These are phyloP conservation scores for Numida meleagris DNA, from an alignment of 2,113 vertebrate species.

Conservation along the genomic window DNA sequence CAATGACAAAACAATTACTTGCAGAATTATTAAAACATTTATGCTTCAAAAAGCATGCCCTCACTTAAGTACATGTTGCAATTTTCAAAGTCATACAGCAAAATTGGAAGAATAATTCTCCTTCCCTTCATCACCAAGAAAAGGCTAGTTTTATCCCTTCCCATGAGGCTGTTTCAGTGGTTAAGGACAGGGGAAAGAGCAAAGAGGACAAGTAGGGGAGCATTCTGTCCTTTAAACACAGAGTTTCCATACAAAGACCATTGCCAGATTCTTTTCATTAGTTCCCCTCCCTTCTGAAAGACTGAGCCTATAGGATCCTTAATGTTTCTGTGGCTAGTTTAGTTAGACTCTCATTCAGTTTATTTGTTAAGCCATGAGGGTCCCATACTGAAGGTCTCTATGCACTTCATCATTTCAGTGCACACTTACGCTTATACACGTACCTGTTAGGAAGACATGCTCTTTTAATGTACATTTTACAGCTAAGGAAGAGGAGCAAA, in stretches of 20 bases:
- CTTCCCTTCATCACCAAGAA: background rate
- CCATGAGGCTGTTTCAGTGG: background rate
- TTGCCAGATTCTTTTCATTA: background rate
- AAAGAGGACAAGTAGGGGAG: background rate
- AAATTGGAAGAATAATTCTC: background rate
- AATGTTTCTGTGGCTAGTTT: background rate
- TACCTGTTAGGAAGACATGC: background rate
- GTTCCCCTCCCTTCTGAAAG: background rate
- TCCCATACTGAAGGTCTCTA: background rate
- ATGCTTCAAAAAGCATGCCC: background rate
- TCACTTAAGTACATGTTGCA: fast-evolving
- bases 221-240: background rate
- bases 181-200: background rate
- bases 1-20: background rate
- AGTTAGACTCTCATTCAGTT: fast-evolving
- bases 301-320: background rate
- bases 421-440: background rate
- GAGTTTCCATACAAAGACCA: background rate
- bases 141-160: background rate
- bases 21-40: background rate
- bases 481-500: background rate
- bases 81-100: background rate
- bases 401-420: background rate
- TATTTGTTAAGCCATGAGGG: background rate
- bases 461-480: background rate